These are phyloP conservation scores for Drosophila dives DNA, from an alignment of 2,888 invertebrate species.

Conservation along the genomic window DNA sequence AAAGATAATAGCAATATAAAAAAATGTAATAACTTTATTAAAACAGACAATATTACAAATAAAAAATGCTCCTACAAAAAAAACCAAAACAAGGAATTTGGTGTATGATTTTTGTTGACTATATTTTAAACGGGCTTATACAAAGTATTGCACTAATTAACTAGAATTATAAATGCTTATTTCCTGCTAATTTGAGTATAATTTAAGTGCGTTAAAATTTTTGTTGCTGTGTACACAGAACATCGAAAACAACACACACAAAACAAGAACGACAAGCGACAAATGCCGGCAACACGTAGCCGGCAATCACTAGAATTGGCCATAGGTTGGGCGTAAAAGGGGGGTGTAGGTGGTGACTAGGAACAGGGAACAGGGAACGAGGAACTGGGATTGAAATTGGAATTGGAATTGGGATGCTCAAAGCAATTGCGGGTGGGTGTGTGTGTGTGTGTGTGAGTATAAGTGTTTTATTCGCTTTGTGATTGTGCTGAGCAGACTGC, in stretches of 20 bases:
- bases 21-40: not conserved
- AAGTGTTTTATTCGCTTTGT: conserved; percentile 13
- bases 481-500: conserved; percentile 46
- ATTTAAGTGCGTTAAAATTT: not conserved
- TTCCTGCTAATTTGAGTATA: not conserved
- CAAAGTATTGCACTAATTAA: not conserved
- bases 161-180: not conserved
- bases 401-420: conserved; percentile 12
- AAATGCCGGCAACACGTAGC: conserved; percentile 80
- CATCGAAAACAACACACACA: conserved; percentile 39
- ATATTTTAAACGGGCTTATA: not conserved
- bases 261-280: conserved; percentile 55
- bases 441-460: conserved; percentile 44
- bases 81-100: not conserved
- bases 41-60: not conserved
- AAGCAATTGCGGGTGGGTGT: conserved; percentile 54
- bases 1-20: not conserved
- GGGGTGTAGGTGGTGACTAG: not conserved
- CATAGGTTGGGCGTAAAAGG: conserved; percentile 4
- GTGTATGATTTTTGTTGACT: not conserved
- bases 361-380: not conserved
- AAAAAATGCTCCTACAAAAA: not conserved
- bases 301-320: conserved; percentile 67
- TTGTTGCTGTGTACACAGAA: conserved; percentile 19
- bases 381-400: conserved; percentile 2